Evolutionary conservation across 2,888 invertebrate species (phyloP).

Genomic region (Andrena bicolor): DNA sequence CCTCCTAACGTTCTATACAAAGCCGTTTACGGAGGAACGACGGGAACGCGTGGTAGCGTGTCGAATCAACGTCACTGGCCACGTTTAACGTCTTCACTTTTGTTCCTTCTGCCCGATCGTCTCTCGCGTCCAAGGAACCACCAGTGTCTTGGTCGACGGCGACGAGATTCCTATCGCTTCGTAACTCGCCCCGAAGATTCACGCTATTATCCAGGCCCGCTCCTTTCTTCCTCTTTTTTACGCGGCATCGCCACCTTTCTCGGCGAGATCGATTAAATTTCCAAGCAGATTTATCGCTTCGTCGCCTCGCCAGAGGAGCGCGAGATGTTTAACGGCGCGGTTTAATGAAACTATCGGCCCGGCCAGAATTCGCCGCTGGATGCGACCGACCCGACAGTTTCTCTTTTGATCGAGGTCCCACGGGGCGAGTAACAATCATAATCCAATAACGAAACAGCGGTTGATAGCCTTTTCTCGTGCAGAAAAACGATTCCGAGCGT

Average conservation of each 20-base stretch:
- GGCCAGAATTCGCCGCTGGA: not conserved
- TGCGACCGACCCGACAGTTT: not conserved
- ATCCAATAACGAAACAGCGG: conserved; percentile 50
- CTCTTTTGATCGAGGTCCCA: not conserved
- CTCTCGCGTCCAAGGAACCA: conserved; percentile 37
- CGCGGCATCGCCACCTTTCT: conserved; percentile 56
- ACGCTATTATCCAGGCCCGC: conserved; percentile 70
- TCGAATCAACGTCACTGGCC: conserved; percentile 58
- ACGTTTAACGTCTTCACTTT: conserved; percentile 65
- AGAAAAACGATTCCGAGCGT: conserved; percentile 51
- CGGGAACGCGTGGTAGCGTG: conserved; percentile 40
- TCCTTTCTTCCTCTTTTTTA: conserved; percentile 39
- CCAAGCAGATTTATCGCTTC: conserved; percentile 48
- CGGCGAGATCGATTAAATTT: conserved; percentile 50
- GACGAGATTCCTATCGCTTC: conserved; percentile 49
- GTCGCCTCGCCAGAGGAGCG: conserved; percentile 1
- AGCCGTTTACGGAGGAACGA: conserved; percentile 36
- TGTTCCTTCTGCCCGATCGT: conserved; percentile 41
- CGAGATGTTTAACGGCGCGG: not conserved
- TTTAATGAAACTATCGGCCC: conserved; percentile 23
- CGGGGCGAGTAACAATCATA: conserved; percentile 56
- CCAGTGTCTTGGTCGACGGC: conserved; percentile 26
- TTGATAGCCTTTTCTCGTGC: conserved; percentile 64
- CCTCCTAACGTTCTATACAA: conserved; percentile 16
- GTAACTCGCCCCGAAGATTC: conserved; percentile 70